Percentiles rank a stretch among this genome's conserved stretches.
Evolutionary conservation across 2,888 invertebrate species (phyloP).

Genomic region (Lordiphosa fenestrarum): DNA sequence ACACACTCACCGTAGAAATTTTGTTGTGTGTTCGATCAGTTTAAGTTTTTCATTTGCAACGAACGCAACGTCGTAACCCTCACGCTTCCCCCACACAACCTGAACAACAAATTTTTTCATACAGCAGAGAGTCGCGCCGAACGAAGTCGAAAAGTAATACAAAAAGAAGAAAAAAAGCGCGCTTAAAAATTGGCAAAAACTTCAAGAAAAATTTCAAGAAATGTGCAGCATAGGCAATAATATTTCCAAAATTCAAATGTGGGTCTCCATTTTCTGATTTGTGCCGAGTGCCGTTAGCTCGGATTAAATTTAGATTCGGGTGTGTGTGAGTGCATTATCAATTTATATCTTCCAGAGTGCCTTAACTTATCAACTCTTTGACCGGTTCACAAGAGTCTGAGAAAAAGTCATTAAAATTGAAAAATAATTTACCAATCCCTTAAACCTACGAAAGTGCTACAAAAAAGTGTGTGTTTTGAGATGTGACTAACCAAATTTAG

Average conservation of each 20-base stretch:
- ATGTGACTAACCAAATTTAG: constrained; percentile 56
- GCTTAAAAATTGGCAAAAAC: constrained; percentile 24
- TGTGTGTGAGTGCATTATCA: too few species aligned
- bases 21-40: constrained; percentile 74
- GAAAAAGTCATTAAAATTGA: constrained; percentile 2
- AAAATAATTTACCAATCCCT: neutral
- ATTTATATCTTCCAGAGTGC: too few species aligned
- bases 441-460: constrained; percentile 13
- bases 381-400: constrained; percentile 33
- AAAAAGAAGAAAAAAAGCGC: constrained; percentile 42
- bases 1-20: constrained; percentile 69
- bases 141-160: constrained; percentile 50
- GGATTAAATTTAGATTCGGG: neutral
- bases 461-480: constrained; percentile 52
- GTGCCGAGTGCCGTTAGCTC: constrained; percentile 10
- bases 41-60: constrained; percentile 79
- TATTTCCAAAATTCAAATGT: constrained; percentile 5
- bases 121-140: constrained; percentile 35
- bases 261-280: constrained; percentile 16
- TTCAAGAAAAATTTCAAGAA: constrained; percentile 11
- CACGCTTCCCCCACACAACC: constrained; percentile 26
- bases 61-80: constrained; percentile 71
- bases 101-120: constrained; percentile 2
- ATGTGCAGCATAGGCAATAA: constrained; percentile 41
- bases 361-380: constrained; percentile 10